Conservation (phyloP, 2,888 invertebrate species). For the Hydriomena furcata region DNA sequence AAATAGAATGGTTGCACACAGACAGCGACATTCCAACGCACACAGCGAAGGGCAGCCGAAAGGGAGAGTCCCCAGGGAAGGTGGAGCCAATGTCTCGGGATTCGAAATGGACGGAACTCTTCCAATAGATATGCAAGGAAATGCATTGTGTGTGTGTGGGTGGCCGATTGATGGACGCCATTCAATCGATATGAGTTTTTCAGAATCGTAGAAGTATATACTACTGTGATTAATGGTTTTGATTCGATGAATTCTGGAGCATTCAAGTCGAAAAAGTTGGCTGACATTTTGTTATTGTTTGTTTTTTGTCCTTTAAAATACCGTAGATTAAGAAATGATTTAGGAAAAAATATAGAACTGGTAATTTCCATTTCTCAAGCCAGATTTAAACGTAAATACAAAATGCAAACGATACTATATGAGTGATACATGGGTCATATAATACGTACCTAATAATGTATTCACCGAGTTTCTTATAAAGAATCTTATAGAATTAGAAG, state of each 20-base stretch:
- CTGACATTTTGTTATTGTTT: too few relatives aligned
- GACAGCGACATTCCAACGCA: slow-evolving; percentile 51
- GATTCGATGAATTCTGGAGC: background rate
- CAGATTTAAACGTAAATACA: too few relatives aligned
- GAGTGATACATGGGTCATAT: too few relatives aligned
- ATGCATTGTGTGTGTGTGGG: slow-evolving; percentile 68
- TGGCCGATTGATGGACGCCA: slow-evolving; percentile 53
- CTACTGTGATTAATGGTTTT: slow-evolving; percentile 27
- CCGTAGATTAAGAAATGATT: too few relatives aligned
- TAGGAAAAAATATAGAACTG: too few relatives aligned
- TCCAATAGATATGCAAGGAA: slow-evolving; percentile 78
- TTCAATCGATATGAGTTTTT: slow-evolving; percentile 50
- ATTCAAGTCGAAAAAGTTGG: background rate
- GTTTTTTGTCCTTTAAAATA: background rate
- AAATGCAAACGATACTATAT: too few relatives aligned
- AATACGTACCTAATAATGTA: too few relatives aligned
- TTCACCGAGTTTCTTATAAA: too few relatives aligned
- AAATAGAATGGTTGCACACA: slow-evolving; percentile 60
- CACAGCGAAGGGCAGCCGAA: slow-evolving; percentile 50
- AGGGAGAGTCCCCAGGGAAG: slow-evolving; percentile 82
- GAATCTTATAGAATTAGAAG: too few relatives aligned
- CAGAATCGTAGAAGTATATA: slow-evolving; percentile 30
- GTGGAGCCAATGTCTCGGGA: slow-evolving; percentile 78
- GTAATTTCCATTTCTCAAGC: too few relatives aligned
- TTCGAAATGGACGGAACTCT: slow-evolving; percentile 72